Conservation (phyloP, 2,888 invertebrate genomes). For the Hymenopus coronatus region DNA sequence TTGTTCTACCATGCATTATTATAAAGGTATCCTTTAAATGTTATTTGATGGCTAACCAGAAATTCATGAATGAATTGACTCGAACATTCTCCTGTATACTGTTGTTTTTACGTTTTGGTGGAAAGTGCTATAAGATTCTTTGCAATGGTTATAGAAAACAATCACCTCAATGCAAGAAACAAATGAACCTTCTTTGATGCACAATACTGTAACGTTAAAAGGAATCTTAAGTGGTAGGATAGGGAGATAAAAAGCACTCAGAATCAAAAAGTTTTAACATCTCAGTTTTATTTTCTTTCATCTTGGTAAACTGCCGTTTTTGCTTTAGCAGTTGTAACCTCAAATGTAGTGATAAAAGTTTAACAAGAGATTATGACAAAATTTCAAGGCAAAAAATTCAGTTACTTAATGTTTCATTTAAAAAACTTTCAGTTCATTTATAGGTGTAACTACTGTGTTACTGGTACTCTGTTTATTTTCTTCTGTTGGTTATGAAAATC, state of each 20-base stretch:
- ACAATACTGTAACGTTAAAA: no score
- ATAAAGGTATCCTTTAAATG: no score
- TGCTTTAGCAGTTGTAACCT: neutral
- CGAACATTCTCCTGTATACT: no score
- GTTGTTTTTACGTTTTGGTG: no score
- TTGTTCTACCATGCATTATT: no score
- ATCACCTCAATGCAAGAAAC: no score
- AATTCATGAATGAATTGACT: no score
- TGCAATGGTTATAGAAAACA: no score
- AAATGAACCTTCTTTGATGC: no score
- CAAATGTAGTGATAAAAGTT: neutral
- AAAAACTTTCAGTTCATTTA: neutral
- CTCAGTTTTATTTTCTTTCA: neutral
- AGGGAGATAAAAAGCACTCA: neutral
- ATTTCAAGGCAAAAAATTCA: neutral
- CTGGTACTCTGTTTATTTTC: neutral
- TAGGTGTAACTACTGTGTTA: neutral
- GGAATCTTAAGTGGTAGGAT: neutral
- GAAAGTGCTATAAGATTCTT: no score
- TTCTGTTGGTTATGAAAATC: neutral
- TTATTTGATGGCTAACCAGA: no score
- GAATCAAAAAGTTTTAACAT: neutral
- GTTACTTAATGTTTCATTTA: neutral
- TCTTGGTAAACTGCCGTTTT: neutral
- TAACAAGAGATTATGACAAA: neutral